Evolutionary conservation across 2,888 invertebrate species (phyloP).

Genomic region (Trichogramma dendrolimi): DNA sequence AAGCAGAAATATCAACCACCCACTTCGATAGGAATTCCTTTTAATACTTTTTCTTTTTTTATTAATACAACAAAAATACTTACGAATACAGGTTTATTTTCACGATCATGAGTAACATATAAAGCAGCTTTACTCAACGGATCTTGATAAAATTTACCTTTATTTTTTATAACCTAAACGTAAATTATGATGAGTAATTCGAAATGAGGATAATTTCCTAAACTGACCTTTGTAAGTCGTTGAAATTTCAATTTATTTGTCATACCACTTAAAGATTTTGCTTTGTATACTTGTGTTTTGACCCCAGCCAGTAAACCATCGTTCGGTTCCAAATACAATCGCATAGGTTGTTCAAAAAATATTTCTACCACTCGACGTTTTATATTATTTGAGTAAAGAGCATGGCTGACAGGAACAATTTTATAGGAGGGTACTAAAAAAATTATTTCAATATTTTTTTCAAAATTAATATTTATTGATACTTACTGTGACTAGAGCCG

Average conservation of each 20-base stretch:
- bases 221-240: slow-evolving; percentile 4
- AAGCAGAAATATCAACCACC: not conserved
- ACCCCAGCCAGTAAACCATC: slow-evolving; percentile 14
- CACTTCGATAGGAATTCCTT: not conserved
- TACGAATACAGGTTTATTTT: not conserved
- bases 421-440: slow-evolving; percentile 9
- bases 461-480: not conserved
- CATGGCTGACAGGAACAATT: slow-evolving; percentile 10
- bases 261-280: not conserved
- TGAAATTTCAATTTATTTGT: not conserved
- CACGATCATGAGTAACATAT: not conserved
- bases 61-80: slow-evolving; percentile 1
- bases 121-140: not conserved
- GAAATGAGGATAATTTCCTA: not conserved
- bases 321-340: slow-evolving; percentile 18
- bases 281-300: slow-evolving; percentile 11
- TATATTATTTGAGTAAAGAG: not conserved
- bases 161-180: slow-evolving; percentile 2
- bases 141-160: slow-evolving; percentile 12
- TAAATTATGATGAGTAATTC: no score
- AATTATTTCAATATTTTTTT: not conserved
- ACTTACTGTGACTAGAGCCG: no score
- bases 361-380: slow-evolving; percentile 6
- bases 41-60: not conserved
- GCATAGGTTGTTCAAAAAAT: slow-evolving; percentile 7